Evolutionary conservation across 2,113 vertebrate species (phyloP).

Genomic region (Semicossyphus pulcher): DNA sequence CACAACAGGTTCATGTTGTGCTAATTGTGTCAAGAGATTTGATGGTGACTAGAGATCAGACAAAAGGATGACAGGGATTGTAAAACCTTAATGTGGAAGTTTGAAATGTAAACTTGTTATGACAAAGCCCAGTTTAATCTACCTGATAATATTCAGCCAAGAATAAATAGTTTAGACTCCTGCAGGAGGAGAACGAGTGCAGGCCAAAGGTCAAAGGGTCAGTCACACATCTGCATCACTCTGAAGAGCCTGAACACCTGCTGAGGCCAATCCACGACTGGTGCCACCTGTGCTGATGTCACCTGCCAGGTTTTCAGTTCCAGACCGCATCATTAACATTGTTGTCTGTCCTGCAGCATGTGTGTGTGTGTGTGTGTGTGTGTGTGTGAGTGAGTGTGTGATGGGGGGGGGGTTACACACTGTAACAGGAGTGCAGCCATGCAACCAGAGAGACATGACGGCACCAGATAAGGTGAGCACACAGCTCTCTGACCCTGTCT

Average conservation of each 20-base stretch:
- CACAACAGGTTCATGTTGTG: no score
- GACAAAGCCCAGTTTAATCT: no score
- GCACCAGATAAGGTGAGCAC: slow-evolving; percentile 64
- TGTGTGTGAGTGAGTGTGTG: slow-evolving; percentile 10
- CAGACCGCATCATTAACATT: slow-evolving; percentile 26
- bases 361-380: slow-evolving; percentile 22
- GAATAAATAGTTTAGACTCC: not conserved
- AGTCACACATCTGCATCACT: not conserved
- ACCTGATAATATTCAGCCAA: no score
- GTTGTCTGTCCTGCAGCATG: slow-evolving; percentile 34
- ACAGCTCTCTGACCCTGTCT: slow-evolving; percentile 10
- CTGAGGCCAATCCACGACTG: slow-evolving; percentile 9
- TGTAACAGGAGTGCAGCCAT: slow-evolving; percentile 60
- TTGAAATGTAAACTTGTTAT: no score
- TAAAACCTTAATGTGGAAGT: no score
- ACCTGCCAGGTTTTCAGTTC: slow-evolving; percentile 43
- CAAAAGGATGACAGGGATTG: no score
- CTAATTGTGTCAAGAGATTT: no score
- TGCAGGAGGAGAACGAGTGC: not conserved
- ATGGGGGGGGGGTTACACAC: not conserved
- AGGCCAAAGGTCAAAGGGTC: not conserved
- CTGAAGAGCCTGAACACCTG: slow-evolving; percentile 13
- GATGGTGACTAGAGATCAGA: no score
- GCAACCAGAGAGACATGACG: slow-evolving; percentile 62
- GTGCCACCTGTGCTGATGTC: slow-evolving; percentile 49